A percentile compares a stretch with the other conserved stretches of the same genome.
These are phyloP conservation scores for Rhagonycha fulva DNA, from an alignment of 2,888 invertebrate species.

Conservation along the genomic window DNA sequence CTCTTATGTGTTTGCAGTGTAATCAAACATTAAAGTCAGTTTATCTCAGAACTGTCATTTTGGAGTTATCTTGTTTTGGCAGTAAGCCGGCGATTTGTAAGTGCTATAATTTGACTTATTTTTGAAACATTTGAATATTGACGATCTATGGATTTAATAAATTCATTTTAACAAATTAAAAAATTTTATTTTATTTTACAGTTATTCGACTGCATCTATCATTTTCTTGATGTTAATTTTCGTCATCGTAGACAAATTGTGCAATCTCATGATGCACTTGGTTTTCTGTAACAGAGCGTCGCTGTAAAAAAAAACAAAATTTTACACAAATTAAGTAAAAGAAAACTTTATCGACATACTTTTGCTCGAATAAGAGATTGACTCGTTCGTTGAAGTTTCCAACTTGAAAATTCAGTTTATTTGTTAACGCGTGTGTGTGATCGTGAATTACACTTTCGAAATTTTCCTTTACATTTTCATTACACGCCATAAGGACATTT, in stretches of 20 bases:
- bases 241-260: slow-evolving; percentile 18
- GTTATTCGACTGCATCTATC: not conserved
- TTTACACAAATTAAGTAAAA: not conserved
- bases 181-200: not conserved
- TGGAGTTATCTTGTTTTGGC: too few relatives aligned
- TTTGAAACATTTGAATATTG: too few relatives aligned
- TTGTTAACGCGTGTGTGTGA: not conserved
- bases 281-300: slow-evolving; percentile 15
- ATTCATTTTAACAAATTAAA: not conserved
- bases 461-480: not conserved
- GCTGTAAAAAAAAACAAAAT: not conserved
- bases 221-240: not conserved
- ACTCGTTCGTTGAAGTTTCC: not conserved
- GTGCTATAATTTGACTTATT: too few relatives aligned
- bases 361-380: not conserved
- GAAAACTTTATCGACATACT: not conserved
- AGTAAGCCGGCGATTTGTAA: too few relatives aligned
- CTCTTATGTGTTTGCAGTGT: too few relatives aligned
- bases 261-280: slow-evolving; percentile 24
- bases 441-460: not conserved
- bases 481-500: not conserved
- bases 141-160: too few relatives aligned
- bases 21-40: too few relatives aligned
- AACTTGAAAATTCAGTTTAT: not conserved
- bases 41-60: too few relatives aligned